Evolutionary conservation across 2,113 vertebrate genomes (phyloP), one percentile per base, ranked within the genome.

Genomic region (Poicephalus gulielmi): DNA sequence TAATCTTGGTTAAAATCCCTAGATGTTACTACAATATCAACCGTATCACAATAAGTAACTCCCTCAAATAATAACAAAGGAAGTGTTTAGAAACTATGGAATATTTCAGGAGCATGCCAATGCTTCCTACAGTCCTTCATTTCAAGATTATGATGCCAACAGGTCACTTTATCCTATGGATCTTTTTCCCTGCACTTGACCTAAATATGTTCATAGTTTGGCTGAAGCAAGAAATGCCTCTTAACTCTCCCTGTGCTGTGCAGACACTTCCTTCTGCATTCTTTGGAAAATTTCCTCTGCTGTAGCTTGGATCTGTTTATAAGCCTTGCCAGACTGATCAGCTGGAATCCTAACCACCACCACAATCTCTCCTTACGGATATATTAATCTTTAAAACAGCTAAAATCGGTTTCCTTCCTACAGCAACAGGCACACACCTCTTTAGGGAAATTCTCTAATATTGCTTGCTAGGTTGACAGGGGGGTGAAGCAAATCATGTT

Each of bases 101-200:
- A 20, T 60, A 86, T 78, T 82, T 88, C 57, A 71, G 39, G 41
- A 90, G n/a, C 2, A 0, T 50, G 46, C 27, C 2, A 2, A 79
- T 62, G 30, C 62, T 95, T 92, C 83, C 50, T 70, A 47, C 16
- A 86, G 62, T 71, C 31, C 47, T 75, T 78, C 2, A 2, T 79
- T 69, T 70, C 69, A 64, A 81, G 43, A 68, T 6, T 1, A 5
- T 12, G 20, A 71, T 59, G 50, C 77, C 77, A 91, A 67, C 47
- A 86, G 66, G 81, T 88, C 64, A 71, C 77, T 81, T 94, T 83
- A 94, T 79, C 83, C 80, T 94, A 78, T 11, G 64, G 43, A 76
- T 68, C 77, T 81, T 81, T 90, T 79, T 82, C 90, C 59, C 50
- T 90, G 64, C 60, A 49, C 59, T 79, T 82, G 74, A 88, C 88